Evolutionary conservation across 2,113 vertebrate species (phyloP), one percentile per base, ranked within the genome.

Genomic region (Gasterosteus aculeatus): DNA sequence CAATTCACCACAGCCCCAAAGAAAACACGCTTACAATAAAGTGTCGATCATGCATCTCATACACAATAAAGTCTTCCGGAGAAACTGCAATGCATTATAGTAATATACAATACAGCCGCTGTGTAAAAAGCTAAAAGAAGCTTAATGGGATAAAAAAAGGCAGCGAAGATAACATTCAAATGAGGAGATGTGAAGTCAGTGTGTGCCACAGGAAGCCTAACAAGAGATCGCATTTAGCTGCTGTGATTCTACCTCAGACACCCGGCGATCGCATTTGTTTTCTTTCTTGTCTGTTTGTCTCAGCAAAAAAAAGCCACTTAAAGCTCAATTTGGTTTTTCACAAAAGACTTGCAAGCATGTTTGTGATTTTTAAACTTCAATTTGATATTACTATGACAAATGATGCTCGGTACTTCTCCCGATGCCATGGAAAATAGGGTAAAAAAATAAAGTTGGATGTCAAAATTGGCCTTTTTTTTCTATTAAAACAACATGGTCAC

Each of bases 11-110:
- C 82, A 76, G 81, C 82, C 77, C 77, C 75, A 84, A 86, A 85
- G 81, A 91, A 91, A 91, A 88, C 84, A 85, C 85, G 82, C 88
- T 85, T 60, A 72, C 85, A 87, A 89, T 88, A 86, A 85, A 81
- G 84, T 85, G 82, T 77, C 72, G 62, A 91, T 90, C 85, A 87
- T 81, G 83, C 67, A 80, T 75, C 75, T 83, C 77, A 73, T 69
- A 81, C 78, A 49, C 80, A 82, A 72, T 82, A 77, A 85, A 69
- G 76, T 31, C 72, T 33, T 66, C 63, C 70, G 77, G 73, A 70
- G 42, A 77, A 75, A 81, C 83, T 35, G 69, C 75, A 67, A 64
- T 41, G 42, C 66, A 69, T 72, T 57, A 82, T 26, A 66, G 69
- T 66, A 62, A 70, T 46, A 83, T 26, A 72, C 72, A 72, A 62